Percentiles rank a stretch among this genome's conserved stretches.
Evolutionary conservation across 2,888 invertebrate genomes (phyloP).

Genomic region (Spodoptera picta): DNA sequence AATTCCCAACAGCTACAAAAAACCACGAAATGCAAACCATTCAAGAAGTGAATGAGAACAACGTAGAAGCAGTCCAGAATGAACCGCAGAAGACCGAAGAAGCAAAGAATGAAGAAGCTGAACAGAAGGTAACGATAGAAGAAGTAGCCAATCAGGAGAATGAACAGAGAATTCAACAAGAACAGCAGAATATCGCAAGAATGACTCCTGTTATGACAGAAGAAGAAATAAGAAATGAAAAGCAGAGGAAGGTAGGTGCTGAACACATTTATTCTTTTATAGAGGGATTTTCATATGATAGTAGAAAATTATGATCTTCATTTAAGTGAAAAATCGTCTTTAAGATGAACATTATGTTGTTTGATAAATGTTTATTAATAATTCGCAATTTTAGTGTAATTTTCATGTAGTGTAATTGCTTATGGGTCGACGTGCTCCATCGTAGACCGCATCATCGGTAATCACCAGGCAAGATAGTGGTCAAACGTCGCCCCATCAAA

Average conservation of each 20-base stretch:
- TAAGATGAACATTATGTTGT: too few relatives aligned
- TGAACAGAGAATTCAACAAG: not conserved
- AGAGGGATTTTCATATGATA: too few relatives aligned
- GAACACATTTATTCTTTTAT: not conserved
- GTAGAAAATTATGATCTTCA: too few relatives aligned
- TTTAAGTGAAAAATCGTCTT: too few relatives aligned
- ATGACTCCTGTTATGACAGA: constrained; percentile 48
- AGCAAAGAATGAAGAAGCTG: constrained; percentile 23
- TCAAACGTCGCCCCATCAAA: too few relatives aligned
- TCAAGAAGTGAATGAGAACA: constrained; percentile 39
- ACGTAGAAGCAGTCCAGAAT: constrained; percentile 19
- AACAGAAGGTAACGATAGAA: constrained; percentile 30
- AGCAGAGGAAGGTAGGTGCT: constrained; percentile 76
- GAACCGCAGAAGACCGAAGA: constrained; percentile 9
- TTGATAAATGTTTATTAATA: too few relatives aligned
- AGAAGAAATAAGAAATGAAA: constrained; percentile 73
- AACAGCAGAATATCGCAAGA: constrained; percentile 19
- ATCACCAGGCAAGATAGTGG: too few relatives aligned
- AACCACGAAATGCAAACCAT: constrained; percentile 39
- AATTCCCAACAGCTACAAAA: constrained; percentile 7
- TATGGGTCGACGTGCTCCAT: too few relatives aligned
- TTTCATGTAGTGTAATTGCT: too few relatives aligned
- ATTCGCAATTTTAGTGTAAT: too few relatives aligned
- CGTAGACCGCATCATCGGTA: too few relatives aligned
- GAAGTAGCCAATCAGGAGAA: constrained; percentile 35